phyloP scores from a whole-genome alignment of 2,113 vertebrate genomes.

The Cepphus grylle region DNA sequence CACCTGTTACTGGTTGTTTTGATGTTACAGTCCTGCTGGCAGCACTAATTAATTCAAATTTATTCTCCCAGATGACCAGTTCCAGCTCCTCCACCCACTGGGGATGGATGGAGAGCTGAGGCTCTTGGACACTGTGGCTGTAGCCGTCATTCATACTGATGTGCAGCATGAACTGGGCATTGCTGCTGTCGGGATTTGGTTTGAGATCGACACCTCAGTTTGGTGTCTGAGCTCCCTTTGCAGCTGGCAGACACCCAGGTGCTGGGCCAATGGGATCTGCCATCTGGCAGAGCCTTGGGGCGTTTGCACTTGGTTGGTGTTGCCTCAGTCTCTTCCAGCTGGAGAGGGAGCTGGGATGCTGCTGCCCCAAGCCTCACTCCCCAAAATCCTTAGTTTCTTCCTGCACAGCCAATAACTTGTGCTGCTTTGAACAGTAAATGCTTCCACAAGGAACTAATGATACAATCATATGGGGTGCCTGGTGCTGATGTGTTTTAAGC shows the following conservation, averaged over 20 bases:
- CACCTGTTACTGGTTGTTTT: not conserved
- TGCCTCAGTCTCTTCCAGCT: not conserved
- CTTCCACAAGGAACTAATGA: not conserved
- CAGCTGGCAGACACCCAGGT: accelerated
- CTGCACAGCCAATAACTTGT: not conserved
- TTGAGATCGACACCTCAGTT: not conserved
- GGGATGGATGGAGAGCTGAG: not conserved
- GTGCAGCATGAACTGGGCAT: not conserved
- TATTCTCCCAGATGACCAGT: not conserved
- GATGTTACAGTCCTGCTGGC: not conserved
- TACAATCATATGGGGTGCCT: not conserved
- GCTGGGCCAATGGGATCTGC: accelerated
- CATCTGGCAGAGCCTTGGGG: accelerated
- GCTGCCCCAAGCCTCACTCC: not conserved
- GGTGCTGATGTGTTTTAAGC: not conserved
- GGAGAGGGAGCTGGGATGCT: not conserved
- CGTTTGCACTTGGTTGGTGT: accelerated
- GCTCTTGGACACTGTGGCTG: not conserved
- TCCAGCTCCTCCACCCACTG: not conserved
- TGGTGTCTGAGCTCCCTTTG: not conserved
- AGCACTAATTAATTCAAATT: not conserved
- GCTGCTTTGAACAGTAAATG: not conserved
- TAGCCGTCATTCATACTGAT: not conserved
- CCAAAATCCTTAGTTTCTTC: not conserved
- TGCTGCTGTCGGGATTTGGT: not conserved